Evolutionary conservation across 2,888 invertebrate species (phyloP).

Genomic region (Plebejus melissa): DNA sequence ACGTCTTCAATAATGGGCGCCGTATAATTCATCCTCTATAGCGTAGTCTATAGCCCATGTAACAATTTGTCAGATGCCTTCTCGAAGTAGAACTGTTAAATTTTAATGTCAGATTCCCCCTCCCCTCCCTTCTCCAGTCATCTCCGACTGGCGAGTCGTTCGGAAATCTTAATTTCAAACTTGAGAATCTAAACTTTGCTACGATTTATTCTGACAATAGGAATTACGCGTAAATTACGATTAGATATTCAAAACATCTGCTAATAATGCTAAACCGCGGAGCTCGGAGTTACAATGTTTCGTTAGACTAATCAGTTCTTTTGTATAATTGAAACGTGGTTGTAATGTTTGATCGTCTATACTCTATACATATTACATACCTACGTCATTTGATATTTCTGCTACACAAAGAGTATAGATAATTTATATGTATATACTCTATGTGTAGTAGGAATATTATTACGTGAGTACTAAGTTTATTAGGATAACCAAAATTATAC

Average conservation of each 20-base stretch:
- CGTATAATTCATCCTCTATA: neutral
- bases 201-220: neutral
- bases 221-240: neutral
- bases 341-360: neutral
- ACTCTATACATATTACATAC: no score
- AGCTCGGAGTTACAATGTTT: neutral
- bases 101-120: conserved; percentile 5
- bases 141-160: neutral
- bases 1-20: neutral
- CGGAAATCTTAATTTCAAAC: conserved; percentile 16
- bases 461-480: no score
- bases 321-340: neutral
- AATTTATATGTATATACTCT: no score
- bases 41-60: neutral
- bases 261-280: neutral
- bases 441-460: neutral
- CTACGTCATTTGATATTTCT: neutral
- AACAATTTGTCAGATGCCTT: conserved; percentile 9
- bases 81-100: conserved; percentile 22
- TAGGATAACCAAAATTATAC: no score
- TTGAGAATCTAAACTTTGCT: neutral
- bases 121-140: neutral
- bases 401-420: neutral
- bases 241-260: neutral
- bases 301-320: neutral